These are phyloP conservation scores for Pseudomyrmex cubaensis DNA, from an alignment of 1,140 invertebrate genomes.

Conservation along the genomic window DNA sequence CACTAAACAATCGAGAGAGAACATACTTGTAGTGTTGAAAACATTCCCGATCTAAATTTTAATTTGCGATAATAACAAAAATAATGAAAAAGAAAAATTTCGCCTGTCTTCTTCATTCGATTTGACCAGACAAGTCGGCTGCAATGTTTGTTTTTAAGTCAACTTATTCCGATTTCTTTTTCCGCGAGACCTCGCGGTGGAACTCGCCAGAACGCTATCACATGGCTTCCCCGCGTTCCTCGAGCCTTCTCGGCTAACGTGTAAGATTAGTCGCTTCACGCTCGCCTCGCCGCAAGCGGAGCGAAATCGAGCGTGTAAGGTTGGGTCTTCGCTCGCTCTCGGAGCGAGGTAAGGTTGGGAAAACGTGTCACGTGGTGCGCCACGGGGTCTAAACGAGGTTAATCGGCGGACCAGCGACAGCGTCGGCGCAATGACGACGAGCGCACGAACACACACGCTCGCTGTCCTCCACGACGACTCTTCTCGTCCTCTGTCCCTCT, in stretches of 20 bases:
- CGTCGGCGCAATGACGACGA: slow-evolving; percentile 78
- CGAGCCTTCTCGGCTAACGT: slow-evolving; percentile 35
- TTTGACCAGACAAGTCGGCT: too few species aligned
- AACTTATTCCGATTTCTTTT: background rate
- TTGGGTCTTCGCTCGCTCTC: slow-evolving; percentile 70
- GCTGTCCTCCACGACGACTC: slow-evolving; percentile 33
- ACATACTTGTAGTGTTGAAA: background rate
- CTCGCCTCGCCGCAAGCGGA: slow-evolving; percentile 43
- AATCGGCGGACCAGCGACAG: slow-evolving; percentile 77
- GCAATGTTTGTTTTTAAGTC: slow-evolving; percentile 2
- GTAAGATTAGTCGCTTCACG: slow-evolving; percentile 58
- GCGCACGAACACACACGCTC: slow-evolving; percentile 65
- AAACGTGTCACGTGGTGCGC: slow-evolving; percentile 80
- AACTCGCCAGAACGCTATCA: slow-evolving; percentile 19
- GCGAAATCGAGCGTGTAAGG: slow-evolving; percentile 57
- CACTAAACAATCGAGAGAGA: background rate
- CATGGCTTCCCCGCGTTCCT: slow-evolving; percentile 40
- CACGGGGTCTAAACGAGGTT: slow-evolving; percentile 83
- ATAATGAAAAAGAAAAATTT: too few species aligned
- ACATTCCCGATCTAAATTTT: too few species aligned
- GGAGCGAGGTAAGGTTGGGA: slow-evolving; percentile 73
- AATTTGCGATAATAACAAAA: too few species aligned
- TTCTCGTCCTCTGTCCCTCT: background rate
- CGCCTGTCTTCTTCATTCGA: too few species aligned
- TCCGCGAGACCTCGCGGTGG: too few species aligned